Percentiles rank a stretch among this genome's conserved stretches.
These are phyloP conservation scores for Linyphia triangularis DNA, from an alignment of 2,888 invertebrate species.

Conservation along the genomic window DNA sequence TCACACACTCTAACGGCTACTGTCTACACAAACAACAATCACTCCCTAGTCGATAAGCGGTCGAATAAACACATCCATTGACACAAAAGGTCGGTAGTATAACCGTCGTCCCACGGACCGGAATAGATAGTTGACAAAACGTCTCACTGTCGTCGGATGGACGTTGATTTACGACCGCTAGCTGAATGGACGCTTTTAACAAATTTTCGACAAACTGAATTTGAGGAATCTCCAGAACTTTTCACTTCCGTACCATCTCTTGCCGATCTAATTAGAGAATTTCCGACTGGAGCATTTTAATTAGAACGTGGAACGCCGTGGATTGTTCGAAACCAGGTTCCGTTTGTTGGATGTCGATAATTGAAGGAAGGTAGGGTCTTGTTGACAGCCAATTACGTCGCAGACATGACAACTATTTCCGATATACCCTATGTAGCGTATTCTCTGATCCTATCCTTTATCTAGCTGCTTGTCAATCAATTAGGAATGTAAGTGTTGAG, in stretches of 20 bases:
- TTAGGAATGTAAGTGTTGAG: background rate
- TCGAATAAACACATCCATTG: background rate
- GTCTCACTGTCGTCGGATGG: background rate
- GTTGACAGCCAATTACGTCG: constrained; percentile 29
- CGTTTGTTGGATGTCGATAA: constrained; percentile 1
- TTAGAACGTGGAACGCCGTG: background rate
- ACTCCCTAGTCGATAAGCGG: background rate
- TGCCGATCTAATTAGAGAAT: constrained; percentile 49
- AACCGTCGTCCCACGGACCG: background rate
- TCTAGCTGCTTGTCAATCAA: background rate
- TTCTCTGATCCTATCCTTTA: constrained; percentile 10
- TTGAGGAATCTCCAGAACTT: constrained; percentile 15
- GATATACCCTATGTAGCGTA: constrained; percentile 5
- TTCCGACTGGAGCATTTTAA: constrained; percentile 29
- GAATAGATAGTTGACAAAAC: background rate
- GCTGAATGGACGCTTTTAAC: background rate
- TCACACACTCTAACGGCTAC: background rate
- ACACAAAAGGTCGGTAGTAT: background rate
- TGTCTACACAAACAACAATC: constrained; percentile 7
- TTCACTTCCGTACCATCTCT: constrained; percentile 34
- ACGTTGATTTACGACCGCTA: background rate
- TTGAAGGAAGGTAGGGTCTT: background rate
- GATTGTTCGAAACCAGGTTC: background rate
- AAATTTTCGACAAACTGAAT: background rate
- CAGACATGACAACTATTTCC: constrained; percentile 43